Evolutionary conservation across 1,140 invertebrate genomes (phyloP), one percentile per base, ranked within the genome.

Genomic region (Macrotrachela quadricornifera): DNA sequence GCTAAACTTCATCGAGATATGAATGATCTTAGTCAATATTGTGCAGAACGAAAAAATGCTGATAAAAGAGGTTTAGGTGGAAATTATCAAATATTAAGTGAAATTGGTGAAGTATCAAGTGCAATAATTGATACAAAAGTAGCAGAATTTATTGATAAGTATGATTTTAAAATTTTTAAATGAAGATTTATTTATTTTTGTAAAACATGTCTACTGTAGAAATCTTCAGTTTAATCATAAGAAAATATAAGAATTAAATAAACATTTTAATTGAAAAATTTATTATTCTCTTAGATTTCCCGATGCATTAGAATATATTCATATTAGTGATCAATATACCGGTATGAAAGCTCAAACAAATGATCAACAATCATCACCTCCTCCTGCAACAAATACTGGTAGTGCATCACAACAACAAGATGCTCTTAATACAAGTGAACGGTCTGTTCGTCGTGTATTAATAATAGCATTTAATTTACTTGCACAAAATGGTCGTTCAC

Each of bases 281-380:
- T n/a, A n/a, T n/a, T n/a, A n/a, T n/a, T n/a, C n/a, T n/a, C n/a
- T 30, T 30, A 30, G 21, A 30, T 30, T 83, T 74, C 75, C 81
- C 58, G 76, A 80, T 56, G 74, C 79, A 61, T 78, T 99, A 60
- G 90, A 97, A 66, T 96, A 82, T 70, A 83, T 99, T 67, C 90
- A 97, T 71, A 80, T 97, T 62, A 92, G 87, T 53, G 92, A 99
- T 72, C 83, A 92, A 64, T 96, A 80, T 70, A 82, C 80, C 59
- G 72, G 91, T 43, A 75, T 77, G 9, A 87, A 90, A 68, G 78
- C 81, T 63, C 79, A 81, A 63, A 87, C 94, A 80, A 84, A 72
- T 78, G 80, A 63, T 16, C 39, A 53, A n/a, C 45, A 46, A 30
- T 15, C 21, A 3, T 8, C n/a, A 40, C 14, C 12, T 43, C 12